phyloP scores from a whole-genome alignment of 2,113 vertebrate species.

The Callorhinus ursinus region DNA sequence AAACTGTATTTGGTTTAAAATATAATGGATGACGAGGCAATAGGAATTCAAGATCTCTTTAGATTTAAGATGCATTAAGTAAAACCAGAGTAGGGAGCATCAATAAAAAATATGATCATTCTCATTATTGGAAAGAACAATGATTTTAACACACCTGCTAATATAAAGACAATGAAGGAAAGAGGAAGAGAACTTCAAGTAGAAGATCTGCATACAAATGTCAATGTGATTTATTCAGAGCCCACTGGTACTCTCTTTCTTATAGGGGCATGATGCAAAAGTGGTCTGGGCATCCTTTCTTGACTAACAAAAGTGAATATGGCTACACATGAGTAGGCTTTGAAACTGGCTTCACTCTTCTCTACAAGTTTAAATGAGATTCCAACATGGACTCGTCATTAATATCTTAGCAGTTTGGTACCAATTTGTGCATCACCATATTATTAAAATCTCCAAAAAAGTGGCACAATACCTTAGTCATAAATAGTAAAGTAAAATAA shows the following conservation, averaged over 20 bases:
- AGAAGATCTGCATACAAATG: not conserved
- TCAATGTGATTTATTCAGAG: not conserved
- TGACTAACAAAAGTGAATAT: not conserved
- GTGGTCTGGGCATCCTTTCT: not conserved
- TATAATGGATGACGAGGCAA: not conserved
- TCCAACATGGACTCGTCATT: not conserved
- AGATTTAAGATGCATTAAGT: not conserved
- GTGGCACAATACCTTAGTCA: not conserved
- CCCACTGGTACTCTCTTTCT: not conserved
- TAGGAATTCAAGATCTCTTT: slow-evolving; percentile 9
- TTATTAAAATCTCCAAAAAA: slow-evolving; percentile 22
- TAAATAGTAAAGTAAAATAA: not conserved
- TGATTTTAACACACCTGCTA: not conserved
- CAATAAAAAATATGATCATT: not conserved
- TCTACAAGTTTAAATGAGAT: not conserved
- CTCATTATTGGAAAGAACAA: not conserved
- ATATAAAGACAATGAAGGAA: not conserved
- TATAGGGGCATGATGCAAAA: not conserved
- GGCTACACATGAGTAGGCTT: not conserved
- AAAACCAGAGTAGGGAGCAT: not conserved
- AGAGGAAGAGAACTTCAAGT: not conserved
- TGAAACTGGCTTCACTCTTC: not conserved
- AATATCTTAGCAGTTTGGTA: not conserved
- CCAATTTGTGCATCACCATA: not conserved
- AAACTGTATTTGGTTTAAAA: slow-evolving; percentile 18